These are phyloP conservation scores for Teleogryllus oceanicus DNA, from an alignment of 2,888 invertebrate species.

Conservation along the genomic window DNA sequence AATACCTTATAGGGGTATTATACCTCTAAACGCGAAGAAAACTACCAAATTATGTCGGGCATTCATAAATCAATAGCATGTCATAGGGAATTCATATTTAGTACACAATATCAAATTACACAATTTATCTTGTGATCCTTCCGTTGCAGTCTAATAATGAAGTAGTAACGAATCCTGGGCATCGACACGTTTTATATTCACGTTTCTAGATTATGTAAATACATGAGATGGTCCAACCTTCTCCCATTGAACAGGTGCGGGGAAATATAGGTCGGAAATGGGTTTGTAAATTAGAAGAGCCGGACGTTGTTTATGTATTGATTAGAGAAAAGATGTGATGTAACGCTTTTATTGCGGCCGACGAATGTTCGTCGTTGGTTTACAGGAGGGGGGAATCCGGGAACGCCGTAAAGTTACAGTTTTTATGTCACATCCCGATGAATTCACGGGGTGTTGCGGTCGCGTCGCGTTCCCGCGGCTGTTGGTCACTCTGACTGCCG, in stretches of 20 bases:
- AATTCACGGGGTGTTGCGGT: neutral
- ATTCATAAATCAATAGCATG: no score
- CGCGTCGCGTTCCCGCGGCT: neutral
- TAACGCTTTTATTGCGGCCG: neutral
- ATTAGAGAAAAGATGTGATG: neutral
- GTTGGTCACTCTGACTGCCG: no score
- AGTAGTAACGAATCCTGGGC: neutral
- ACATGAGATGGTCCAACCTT: neutral
- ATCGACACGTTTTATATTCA: neutral
- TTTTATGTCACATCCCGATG: neutral
- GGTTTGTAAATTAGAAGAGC: neutral
- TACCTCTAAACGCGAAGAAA: no score
- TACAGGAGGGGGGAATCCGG: neutral
- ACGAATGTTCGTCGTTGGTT: neutral
- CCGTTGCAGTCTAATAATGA: neutral
- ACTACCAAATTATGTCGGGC: no score
- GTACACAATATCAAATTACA: no score
- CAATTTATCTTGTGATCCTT: no score
- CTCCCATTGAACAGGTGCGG: neutral
- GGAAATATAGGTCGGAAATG: constrained; percentile 9
- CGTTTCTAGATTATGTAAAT: neutral
- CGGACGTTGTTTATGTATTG: neutral
- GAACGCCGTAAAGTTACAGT: neutral
- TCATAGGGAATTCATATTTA: no score
- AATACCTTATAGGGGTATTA: no score